These are phyloP conservation scores for Holothuria leucospilota DNA, from an alignment of 53 echinoderm and acorn worm genomes.

Conservation along the genomic window DNA sequence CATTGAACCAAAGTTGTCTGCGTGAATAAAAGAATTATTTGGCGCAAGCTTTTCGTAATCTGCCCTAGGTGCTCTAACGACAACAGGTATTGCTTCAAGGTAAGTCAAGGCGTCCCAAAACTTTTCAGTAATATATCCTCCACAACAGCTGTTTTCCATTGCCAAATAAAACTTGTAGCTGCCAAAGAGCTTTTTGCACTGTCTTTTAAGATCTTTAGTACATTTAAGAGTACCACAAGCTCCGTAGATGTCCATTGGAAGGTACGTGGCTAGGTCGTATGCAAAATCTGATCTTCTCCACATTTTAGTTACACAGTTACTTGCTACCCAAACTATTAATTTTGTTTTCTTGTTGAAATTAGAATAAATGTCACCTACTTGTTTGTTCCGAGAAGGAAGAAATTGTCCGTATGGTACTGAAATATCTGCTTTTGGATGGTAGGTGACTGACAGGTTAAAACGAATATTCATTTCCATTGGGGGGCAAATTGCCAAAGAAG, in stretches of 20 bases:
- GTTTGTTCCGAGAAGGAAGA: not conserved
- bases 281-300: slow-evolving; percentile 68
- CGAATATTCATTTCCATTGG: not conserved
- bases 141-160: slow-evolving; percentile 67
- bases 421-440: slow-evolving; percentile 12
- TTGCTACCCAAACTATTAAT: slow-evolving; percentile 68
- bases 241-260: slow-evolving; percentile 62
- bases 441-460: not conserved
- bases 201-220: slow-evolving; percentile 39
- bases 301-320: slow-evolving; percentile 63
- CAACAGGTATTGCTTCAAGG: slow-evolving; percentile 64
- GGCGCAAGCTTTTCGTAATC: slow-evolving; percentile 56
- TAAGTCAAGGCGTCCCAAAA: slow-evolving; percentile 54
- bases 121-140: slow-evolving; percentile 65
- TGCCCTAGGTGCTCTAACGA: slow-evolving; percentile 58
- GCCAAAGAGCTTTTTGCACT: slow-evolving; percentile 47
- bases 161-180: slow-evolving; percentile 67
- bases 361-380: not conserved
- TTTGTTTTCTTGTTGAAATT: slow-evolving; percentile 3
- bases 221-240: slow-evolving; percentile 66
- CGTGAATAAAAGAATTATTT: slow-evolving; percentile 67
- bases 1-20: slow-evolving; percentile 57
- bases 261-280: slow-evolving; percentile 18
- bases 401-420: not conserved
- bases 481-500: not conserved